These are phyloP conservation scores for Cromileptes altivelis DNA, from an alignment of 2,113 vertebrate species.

Conservation along the genomic window DNA sequence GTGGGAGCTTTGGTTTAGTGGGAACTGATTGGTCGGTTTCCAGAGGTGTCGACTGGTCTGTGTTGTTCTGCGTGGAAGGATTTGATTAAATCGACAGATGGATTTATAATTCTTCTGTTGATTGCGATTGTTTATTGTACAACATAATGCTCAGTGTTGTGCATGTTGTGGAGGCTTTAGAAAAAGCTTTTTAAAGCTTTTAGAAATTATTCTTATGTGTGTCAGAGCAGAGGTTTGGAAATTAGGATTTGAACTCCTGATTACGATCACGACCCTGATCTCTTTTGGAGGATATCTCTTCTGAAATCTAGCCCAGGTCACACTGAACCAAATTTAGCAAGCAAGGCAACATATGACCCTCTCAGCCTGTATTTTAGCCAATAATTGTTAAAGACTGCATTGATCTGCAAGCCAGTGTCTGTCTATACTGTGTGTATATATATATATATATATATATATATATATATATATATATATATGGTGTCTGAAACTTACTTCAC, in stretches of 20 bases:
- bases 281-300: too few relatives aligned
- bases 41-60: conserved; percentile 4
- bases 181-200: background rate
- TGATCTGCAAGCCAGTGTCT: too few relatives aligned
- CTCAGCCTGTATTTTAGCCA: too few relatives aligned
- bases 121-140: conserved; percentile 1
- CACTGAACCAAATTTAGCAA: background rate
- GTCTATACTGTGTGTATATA: too few relatives aligned
- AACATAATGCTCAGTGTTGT: background rate
- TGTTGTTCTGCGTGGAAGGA: background rate
- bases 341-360: background rate
- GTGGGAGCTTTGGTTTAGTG: background rate
- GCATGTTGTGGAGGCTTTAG: background rate
- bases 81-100: background rate
- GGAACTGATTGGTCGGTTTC: conserved; percentile 18
- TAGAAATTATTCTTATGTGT: background rate
- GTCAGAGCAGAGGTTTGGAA: background rate
- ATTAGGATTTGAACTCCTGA: background rate
- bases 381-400: background rate
- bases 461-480: background rate
- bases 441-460: background rate
- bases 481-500: background rate
- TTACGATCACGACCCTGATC: background rate
- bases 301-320: background rate
- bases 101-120: background rate